Percentiles rank a stretch among this genome's conserved stretches.
These are phyloP conservation scores for Alaudala cheleensis DNA, from an alignment of 2,113 vertebrate genomes.

Conservation along the genomic window DNA sequence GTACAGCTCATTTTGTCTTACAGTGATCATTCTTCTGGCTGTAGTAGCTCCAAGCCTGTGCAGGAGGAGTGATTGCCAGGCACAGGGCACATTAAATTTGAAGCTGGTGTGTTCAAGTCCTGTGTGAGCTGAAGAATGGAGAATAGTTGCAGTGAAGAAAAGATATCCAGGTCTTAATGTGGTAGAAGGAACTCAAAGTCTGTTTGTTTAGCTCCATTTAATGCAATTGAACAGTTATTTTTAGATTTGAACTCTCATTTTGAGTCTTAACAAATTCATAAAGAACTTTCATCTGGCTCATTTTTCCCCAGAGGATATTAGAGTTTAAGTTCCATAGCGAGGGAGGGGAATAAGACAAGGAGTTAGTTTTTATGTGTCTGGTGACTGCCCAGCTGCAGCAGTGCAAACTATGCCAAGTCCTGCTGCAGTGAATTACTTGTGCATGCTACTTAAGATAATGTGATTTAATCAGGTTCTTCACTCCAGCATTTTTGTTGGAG, in stretches of 20 bases:
- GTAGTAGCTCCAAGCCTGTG: neutral
- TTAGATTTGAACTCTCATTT: neutral
- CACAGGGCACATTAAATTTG: neutral
- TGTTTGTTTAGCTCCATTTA: neutral
- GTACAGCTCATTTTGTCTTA: neutral
- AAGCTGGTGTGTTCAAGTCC: neutral
- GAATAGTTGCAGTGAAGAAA: neutral
- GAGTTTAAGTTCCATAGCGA: neutral
- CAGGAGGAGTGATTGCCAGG: neutral
- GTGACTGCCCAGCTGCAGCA: neutral
- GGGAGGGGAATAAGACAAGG: neutral
- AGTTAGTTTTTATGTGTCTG: neutral
- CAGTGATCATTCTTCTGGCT: neutral
- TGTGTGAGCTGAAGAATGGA: neutral
- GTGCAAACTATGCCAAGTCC: neutral
- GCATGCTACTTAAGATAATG: neutral
- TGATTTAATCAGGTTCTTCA: conserved; percentile 8
- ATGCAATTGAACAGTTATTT: neutral
- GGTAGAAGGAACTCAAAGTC: neutral
- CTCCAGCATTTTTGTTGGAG: neutral
- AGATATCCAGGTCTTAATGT: neutral
- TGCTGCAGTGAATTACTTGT: neutral
- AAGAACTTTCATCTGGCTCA: neutral
- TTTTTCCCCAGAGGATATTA: neutral
- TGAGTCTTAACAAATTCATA: neutral